Evolutionary conservation across 2,113 vertebrate species (phyloP).

Genomic region (Pomatorhinus ruficollis): DNA sequence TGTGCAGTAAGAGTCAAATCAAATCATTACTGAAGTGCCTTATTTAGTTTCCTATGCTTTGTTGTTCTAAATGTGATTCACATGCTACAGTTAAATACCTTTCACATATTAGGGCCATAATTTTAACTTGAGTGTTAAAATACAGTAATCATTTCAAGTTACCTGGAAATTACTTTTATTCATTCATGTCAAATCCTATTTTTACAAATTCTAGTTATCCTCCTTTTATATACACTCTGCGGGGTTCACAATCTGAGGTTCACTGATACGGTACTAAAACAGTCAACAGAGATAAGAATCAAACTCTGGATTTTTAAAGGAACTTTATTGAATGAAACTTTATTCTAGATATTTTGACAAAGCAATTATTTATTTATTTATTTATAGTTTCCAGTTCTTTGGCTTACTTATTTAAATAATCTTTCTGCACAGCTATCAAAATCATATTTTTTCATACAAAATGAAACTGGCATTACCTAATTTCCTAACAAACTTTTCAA

Average conservation of each 20-base stretch:
- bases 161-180: not conserved
- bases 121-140: constrained; percentile 15
- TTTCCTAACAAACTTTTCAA: not conserved
- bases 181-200: not conserved
- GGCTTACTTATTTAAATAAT: not conserved
- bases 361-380: not conserved
- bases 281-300: not conserved
- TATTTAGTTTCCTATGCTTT: not conserved
- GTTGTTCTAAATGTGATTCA: not conserved
- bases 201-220: not conserved
- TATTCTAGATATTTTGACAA: not conserved
- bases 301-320: not conserved
- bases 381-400: not conserved
- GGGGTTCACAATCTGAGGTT: not conserved
- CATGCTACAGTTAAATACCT: not conserved
- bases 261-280: not conserved
- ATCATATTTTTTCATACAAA: not conserved
- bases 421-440: not conserved
- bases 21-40: not conserved
- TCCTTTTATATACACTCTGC: not conserved
- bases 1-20: not conserved
- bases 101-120: not conserved
- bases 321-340: not conserved
- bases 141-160: constrained; percentile 10
- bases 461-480: not conserved